Evolutionary conservation across 2,797 vertebrate species (phyloP), one percentile per base, ranked within the genome.

Genomic region (Darevskia nairensis): DNA sequence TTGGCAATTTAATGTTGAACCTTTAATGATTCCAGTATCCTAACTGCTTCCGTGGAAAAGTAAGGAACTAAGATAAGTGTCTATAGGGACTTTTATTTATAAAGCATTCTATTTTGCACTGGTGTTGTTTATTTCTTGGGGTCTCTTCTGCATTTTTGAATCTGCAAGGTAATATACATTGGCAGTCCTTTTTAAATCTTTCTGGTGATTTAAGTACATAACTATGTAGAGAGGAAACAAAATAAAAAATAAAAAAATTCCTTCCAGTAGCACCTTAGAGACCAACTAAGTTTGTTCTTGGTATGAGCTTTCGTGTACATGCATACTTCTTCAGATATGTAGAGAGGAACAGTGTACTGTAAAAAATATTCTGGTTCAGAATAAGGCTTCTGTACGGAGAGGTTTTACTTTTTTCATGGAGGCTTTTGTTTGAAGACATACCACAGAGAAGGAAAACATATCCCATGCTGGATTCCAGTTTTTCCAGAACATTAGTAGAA

Each of bases 381-480:
- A 1, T 39, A 80, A 81, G 89, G 75, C 32, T 86, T 46, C 68
- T 21, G 29, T 41, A 41, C 9, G 7, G 29, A 72, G 68, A 85
- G 25, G 46, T 76, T 84, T 74, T 76, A 76, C 35, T 84, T 71
- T 19, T 46, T 88, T 82, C 46, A 50, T 19, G 46, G 11, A 32
- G 90, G 27, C 74, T 90, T 91, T 71, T 86, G 50, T 89, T 85
- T 93, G 88, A 84, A 88, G 39, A 87, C n/a, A 68, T 91, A 89
- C 84, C 59, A 79, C 81, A 1, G 80, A 66, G 77, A 84, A 80
- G 35, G 21, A 80, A 92, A 89, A 89, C 83, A 82, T 69, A 50
- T 80, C 35, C 83, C 89, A 76, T 80, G 19, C 79, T 86, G 72
- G 68, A 64, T 35, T 91, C 29, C 39, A 77, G 0, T 27, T 84